Conservation (phyloP, 2,113 vertebrate species). For the Dryoscopus gambensis region DNA sequence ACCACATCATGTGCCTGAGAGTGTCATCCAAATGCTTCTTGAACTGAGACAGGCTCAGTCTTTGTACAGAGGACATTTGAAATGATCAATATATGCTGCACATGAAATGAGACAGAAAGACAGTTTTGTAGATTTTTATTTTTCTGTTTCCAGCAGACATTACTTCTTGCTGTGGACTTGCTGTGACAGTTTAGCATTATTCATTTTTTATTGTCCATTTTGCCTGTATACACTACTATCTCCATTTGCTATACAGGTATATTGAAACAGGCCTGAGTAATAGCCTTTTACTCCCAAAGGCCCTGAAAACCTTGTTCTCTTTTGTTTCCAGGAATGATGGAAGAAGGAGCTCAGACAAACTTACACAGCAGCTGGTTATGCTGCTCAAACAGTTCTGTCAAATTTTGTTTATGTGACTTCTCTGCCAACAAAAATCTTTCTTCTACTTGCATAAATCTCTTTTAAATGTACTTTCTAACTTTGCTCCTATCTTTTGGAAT, state of each 20-base stretch:
- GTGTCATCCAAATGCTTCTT: not conserved
- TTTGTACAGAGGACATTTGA: not conserved
- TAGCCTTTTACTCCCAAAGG: not conserved
- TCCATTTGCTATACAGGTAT: not conserved
- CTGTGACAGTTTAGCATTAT: not conserved
- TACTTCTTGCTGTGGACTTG: not conserved
- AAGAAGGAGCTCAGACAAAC: not conserved
- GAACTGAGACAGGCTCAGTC: not conserved
- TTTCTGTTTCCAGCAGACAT: not conserved
- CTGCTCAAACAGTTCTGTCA: not conserved
- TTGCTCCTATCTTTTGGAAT: not conserved
- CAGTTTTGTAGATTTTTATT: not conserved
- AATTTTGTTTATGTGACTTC: not conserved
- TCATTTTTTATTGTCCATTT: not conserved
- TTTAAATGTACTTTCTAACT: not conserved
- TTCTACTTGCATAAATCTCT: not conserved
- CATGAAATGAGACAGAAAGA: not conserved
- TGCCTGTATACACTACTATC: not conserved
- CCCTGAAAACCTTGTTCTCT: not conserved
- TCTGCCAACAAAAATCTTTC: not conserved
- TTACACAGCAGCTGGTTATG: not conserved
- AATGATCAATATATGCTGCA: not conserved
- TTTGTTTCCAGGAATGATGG: not conserved
- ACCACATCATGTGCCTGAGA: not conserved
- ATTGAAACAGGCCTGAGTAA: not conserved